Evolutionary conservation across 2,888 invertebrate genomes (phyloP).

Genomic region (Anorthoa munda): DNA sequence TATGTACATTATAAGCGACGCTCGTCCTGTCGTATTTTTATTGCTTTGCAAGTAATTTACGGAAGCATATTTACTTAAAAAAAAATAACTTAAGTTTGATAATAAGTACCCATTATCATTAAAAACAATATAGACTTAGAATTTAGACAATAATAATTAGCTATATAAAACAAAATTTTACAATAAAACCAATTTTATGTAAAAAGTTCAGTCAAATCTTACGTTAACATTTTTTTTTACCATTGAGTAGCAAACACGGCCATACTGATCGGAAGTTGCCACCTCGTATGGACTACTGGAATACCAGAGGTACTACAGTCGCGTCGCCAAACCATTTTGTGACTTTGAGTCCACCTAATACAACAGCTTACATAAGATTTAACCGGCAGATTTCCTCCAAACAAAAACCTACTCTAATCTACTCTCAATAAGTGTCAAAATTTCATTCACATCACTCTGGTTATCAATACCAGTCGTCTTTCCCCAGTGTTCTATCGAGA

Average conservation of each 20-base stretch:
- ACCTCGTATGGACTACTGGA: too few species aligned
- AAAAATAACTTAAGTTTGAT: not conserved
- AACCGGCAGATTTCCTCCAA: constrained; percentile 3
- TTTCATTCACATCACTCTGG: constrained; percentile 19
- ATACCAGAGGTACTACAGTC: too few species aligned
- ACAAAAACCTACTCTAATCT: constrained; percentile 5
- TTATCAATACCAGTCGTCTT: not conserved
- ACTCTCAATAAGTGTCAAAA: constrained; percentile 7
- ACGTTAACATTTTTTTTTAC: not conserved
- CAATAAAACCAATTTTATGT: not conserved
- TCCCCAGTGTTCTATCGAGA: not conserved
- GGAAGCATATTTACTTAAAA: constrained; percentile 1
- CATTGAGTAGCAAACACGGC: too few species aligned
- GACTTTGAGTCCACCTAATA: not conserved
- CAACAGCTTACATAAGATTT: not conserved
- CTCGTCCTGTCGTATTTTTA: constrained; percentile 45
- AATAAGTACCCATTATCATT: constrained; percentile 6
- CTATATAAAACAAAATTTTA: constrained; percentile 11
- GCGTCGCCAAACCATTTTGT: too few species aligned
- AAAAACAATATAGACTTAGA: constrained; percentile 38
- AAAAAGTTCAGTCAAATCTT: not conserved
- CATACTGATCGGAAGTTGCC: too few species aligned
- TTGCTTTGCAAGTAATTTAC: constrained; percentile 51
- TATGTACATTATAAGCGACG: constrained; percentile 60
- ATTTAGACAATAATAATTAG: constrained; percentile 31